phyloP scores from a whole-genome alignment of 2,113 vertebrate genomes.

The Egretta garzetta region DNA sequence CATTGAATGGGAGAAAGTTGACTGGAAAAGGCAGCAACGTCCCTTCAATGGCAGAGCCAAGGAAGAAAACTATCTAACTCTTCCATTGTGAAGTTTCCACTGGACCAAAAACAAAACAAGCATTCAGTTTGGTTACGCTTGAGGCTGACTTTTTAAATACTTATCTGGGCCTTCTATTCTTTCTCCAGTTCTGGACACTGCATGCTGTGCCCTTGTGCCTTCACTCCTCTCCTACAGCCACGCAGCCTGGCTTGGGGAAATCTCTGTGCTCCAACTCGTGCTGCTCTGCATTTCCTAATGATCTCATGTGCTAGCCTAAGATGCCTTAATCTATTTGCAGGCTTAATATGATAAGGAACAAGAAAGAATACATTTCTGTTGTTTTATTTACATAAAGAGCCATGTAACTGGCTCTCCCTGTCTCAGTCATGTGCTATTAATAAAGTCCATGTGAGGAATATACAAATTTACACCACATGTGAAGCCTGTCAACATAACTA shows the following conservation, averaged over 20 bases:
- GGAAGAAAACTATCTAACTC: background rate
- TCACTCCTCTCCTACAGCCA: background rate
- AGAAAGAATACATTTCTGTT: background rate
- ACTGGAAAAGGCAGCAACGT: background rate
- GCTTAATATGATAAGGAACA: background rate
- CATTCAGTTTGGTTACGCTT: background rate
- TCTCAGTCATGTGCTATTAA: slow-evolving; percentile 42
- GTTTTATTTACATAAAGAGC: background rate
- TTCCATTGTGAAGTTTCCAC: background rate
- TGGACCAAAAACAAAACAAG: background rate
- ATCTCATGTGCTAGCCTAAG: background rate
- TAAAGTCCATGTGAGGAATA: slow-evolving; percentile 41
- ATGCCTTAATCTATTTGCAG: background rate
- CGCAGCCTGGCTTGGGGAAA: background rate
- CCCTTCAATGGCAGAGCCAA: background rate
- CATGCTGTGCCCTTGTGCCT: background rate
- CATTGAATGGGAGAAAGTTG: background rate
- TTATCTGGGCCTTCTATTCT: background rate
- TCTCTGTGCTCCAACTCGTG: background rate
- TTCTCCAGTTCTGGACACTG: background rate
- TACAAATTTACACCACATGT: background rate
- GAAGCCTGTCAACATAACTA: slow-evolving; percentile 1
- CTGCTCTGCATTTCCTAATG: background rate
- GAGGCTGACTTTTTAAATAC: background rate
- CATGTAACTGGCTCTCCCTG: background rate